Evolutionary conservation across 2,797 vertebrate genomes (phyloP), one percentile per base, ranked within the genome.

Genomic region (Alectoris magna): DNA sequence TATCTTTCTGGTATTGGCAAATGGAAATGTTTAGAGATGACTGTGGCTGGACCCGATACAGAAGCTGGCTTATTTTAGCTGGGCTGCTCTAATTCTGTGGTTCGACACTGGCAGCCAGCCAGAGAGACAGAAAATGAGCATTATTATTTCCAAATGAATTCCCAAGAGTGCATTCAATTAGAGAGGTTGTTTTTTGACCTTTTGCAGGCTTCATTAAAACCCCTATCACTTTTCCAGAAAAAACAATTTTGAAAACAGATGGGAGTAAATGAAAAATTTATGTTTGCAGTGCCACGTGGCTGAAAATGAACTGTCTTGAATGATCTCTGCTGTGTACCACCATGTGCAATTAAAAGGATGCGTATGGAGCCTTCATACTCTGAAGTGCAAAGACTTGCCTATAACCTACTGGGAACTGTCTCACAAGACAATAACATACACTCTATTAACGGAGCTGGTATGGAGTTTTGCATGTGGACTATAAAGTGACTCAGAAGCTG

Each of bases 41-140:
- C 80, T 90, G 78, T 39, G 46, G 78, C 56, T 87, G 23, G 69
- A 74, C 66, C 81, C 73, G 72, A 38, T 34, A 58, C 36, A 49
- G 36, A 71, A 78, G 22, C n/a, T 51, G 58, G 60, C 15, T 90
- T 92, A 93, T 88, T 93, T 95, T 60, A 86, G 73, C 8, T 43
- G 4, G 31, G 78, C 87, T 96, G 53, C 76, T 92, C 10, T 79
- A 56, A 43, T 79, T 91, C 90, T 77, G 58, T 95, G 87, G 90
- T 79, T 96, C 90, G 55, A 76, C 36, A n/a, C n/a, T 77, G 77
- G 80, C 89, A 84, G 77, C 34, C 79, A 94, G 84, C 94, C 29
- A 66, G 31, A 19, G 64, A 91, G 83, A 72, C 41, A 91, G 86
- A 96, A 91, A 82, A 87, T n/a, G 43, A 87, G 71, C 68, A 59